Base-by-base conservation (phyloP, 2,797 vertebrate genomes). In the Threskiornis aethiopicus region DNA sequence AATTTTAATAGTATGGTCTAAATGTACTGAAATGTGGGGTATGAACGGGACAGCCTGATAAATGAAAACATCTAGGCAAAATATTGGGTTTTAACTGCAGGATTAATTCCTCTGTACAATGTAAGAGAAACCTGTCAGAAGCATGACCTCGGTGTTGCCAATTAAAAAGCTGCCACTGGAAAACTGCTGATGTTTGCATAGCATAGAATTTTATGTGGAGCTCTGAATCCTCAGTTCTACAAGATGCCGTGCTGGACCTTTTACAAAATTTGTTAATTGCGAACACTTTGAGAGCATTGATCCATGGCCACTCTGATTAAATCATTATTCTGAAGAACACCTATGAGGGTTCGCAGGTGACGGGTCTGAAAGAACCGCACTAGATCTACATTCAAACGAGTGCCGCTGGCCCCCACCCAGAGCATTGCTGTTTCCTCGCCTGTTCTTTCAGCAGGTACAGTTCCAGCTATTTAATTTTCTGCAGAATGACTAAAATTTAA, bases 381-480 rank as follows among this genome's bases (percentile, higher is more conserved):
- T 24, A 28, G 33, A 35, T 62, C 81, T 77, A 24, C 67, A 5
- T 67, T 46, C 92, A 29, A 7, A 67, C 11, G 10, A 66, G 41
- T 41, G 42, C 59, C 26, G 13, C 73, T n/a, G 11, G 61, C 72
- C 84, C 57, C 37, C 39, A 77, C 87, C 64, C 81, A 54, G 11
- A n/a, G 18, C 64, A 26, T 15, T 58, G n/a, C 52, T 94, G 55
- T 54, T 59, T 47, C 57, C 69, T 92, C 15, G 2, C 47, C 49
- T 6, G 1, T 65, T 61, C 41, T 79, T 91, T 67, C 64, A 58
- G 41, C 73, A 84, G 22, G 26, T 73, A 41, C 18, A 37, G 33
- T 73, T 81, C 78, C 91, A 95, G 47, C 66, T 94, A 49, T 95
- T 96, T 84, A n/a, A 90, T 97, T 97, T 97, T 75, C 75, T 96